Base-by-base conservation (phyloP, 2,797 vertebrate genomes). In the Cirrhinus molitorella region DNA sequence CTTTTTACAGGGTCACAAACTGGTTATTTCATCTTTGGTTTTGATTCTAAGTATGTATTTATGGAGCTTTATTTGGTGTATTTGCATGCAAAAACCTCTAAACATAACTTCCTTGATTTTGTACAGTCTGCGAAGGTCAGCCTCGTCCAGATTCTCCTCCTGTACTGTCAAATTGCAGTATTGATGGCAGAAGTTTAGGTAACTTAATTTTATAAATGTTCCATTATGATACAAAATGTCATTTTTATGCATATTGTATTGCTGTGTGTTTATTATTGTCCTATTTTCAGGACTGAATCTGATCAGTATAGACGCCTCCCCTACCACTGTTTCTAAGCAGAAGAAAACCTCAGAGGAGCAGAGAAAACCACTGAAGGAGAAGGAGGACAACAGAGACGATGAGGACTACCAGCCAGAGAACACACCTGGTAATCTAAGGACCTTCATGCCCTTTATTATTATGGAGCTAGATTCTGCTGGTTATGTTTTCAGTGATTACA, bases 101-200 rank as follows among this genome's bases (percentile, higher is more conserved):
- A 55, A 82, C 8, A 25, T 66, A 55, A 21, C 9, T 37, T 2
- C 23, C 37, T 43, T 81, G 37, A 65, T 55, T 59, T 31, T 70
- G 8, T 55, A 4, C 47, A 88, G 85, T 78, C 81, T 25, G 43
- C 40, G 82, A 87, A 84, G 49, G 86, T 87, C 86, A 19, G 23
- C 72, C 71, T 43, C 76, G 66, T 57, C 86, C 31, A 23, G 92
- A 88, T 47, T 90, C 85, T 21, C 87, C 84, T 84, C 80, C 80
- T 5, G 85, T 80, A 73, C 86, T 94, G 23, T 97, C 97, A 37
- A 97, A 96, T 90, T 98, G 96, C 91, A 96, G 94, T 63, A 94
- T 97, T 87, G 91, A 97, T 81, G 81, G 84, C 82, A 90, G 91
- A 68, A 55, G 91, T 89, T 84, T 96, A 84, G 96, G 97, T 98